phyloP scores from a whole-genome alignment of 2,888 invertebrate genomes.

The Lottia scabra region DNA sequence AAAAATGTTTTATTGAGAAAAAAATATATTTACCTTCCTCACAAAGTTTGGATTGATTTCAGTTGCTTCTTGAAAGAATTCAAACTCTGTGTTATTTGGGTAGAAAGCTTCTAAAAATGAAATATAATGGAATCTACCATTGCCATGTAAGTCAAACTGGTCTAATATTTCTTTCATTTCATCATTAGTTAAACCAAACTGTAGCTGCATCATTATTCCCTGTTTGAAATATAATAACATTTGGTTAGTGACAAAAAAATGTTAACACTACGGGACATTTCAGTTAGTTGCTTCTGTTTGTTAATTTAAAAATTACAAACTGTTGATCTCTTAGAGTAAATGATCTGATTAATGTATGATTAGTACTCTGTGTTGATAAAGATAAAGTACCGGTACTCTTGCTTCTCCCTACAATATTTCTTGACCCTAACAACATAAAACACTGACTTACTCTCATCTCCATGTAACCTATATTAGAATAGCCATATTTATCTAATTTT shows the following conservation, averaged over 20 bases:
- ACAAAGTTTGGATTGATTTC: background rate
- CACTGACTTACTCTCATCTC: slow-evolving; percentile 42
- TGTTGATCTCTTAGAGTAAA: too few species aligned
- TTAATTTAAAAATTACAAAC: too few species aligned
- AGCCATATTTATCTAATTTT: slow-evolving; percentile 43
- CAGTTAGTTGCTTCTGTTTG: too few species aligned
- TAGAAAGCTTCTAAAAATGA: background rate
- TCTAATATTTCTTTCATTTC: slow-evolving; percentile 43
- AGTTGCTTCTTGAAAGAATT: background rate
- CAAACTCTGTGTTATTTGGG: background rate
- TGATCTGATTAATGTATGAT: too few species aligned
- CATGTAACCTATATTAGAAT: slow-evolving; percentile 36
- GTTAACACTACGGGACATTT: too few species aligned
- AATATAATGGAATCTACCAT: slow-evolving; percentile 30
- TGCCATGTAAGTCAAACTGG: slow-evolving; percentile 43
- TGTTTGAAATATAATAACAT: slow-evolving; percentile 11
- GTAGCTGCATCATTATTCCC: slow-evolving; percentile 48
- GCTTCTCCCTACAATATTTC: too few species aligned
- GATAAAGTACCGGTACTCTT: too few species aligned
- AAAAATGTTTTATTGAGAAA: too few species aligned
- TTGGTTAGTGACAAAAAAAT: too few species aligned
- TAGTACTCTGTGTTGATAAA: too few species aligned
- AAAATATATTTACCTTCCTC: background rate
- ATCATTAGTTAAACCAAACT: slow-evolving; percentile 42
- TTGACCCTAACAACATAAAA: too few species aligned